Percentiles rank a stretch among this genome's conserved stretches.
Evolutionary conservation across 2,113 vertebrate genomes (phyloP).

Genomic region (Platycercus adscitus): DNA sequence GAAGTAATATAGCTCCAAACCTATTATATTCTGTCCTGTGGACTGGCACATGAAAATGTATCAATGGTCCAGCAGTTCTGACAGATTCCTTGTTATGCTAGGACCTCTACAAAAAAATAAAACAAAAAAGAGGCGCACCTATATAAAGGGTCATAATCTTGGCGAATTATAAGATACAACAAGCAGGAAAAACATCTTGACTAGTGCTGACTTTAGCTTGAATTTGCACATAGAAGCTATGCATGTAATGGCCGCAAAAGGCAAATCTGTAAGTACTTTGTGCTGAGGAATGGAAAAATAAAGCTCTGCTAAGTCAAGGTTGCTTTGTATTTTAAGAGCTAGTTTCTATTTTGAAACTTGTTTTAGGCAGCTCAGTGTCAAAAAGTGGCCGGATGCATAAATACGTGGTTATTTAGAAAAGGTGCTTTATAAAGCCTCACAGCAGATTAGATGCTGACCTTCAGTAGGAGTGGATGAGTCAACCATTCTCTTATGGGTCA

Average conservation of each 20-base stretch:
- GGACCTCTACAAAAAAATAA: neutral
- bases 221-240: neutral
- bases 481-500: neutral
- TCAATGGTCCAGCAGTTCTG: neutral
- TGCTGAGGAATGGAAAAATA: neutral
- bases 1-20: neutral
- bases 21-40: neutral
- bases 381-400: neutral
- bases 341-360: neutral
- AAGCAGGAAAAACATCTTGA: neutral
- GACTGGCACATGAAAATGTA: neutral
- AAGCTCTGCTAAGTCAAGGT: neutral
- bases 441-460: neutral
- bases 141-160: neutral
- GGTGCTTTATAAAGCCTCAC: neutral
- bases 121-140: neutral
- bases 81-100: neutral
- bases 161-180: neutral
- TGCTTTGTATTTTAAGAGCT: neutral
- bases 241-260: neutral
- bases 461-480: neutral
- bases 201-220: neutral
- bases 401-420: neutral
- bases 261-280: neutral
- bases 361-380: neutral